phyloP scores from a whole-genome alignment of 2,797 vertebrate species.

The Chromobotia macracanthus region DNA sequence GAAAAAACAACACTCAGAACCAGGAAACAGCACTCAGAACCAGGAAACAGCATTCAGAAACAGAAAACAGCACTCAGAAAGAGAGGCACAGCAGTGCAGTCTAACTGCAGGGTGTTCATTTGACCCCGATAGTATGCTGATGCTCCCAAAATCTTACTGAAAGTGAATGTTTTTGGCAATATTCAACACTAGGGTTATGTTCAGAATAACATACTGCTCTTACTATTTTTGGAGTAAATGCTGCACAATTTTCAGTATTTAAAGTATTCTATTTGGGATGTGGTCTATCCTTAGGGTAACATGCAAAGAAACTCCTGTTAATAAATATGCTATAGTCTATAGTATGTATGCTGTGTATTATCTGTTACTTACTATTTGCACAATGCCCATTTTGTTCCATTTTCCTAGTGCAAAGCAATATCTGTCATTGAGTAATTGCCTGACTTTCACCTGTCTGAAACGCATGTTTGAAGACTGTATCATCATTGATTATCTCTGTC shows the following conservation, averaged over 20 bases:
- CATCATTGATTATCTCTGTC: not conserved
- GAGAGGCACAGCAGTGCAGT: not conserved
- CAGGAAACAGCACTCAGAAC: too few relatives aligned
- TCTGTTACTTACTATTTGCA: not conserved
- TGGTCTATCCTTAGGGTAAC: not conserved
- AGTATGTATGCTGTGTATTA: not conserved
- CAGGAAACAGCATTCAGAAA: not conserved
- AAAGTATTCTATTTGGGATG: too few relatives aligned
- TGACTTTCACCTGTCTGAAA: slow-evolving; percentile 13
- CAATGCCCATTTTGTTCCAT: too few relatives aligned
- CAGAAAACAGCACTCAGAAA: not conserved
- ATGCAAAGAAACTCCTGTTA: too few relatives aligned
- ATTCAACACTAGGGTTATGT: not conserved
- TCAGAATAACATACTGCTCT: too few relatives aligned
- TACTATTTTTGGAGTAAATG: too few relatives aligned
- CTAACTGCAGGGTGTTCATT: slow-evolving; percentile 7
- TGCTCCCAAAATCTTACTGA: slow-evolving; percentile 19
- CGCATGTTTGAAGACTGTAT: not conserved
- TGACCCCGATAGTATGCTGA: too few relatives aligned
- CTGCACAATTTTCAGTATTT: too few relatives aligned
- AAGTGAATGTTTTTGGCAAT: not conserved
- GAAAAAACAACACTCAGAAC: too few relatives aligned
- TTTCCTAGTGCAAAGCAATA: slow-evolving; percentile 15
- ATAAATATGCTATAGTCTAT: too few relatives aligned
- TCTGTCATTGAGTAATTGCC: not conserved